Evolutionary conservation across 2,797 vertebrate genomes (phyloP).

Genomic region (Erpetoichthys calabaricus): DNA sequence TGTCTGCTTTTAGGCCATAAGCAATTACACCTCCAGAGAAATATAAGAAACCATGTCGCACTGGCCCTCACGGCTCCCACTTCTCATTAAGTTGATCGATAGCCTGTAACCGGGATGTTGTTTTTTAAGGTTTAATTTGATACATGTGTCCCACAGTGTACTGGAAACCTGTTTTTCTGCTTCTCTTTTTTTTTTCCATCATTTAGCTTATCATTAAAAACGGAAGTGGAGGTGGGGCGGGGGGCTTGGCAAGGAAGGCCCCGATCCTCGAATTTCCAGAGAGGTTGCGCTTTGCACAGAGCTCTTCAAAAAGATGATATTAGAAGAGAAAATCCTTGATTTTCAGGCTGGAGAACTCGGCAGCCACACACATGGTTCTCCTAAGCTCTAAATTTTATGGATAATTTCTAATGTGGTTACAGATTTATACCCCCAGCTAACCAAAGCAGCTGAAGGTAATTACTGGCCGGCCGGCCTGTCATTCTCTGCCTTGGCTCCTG

Average conservation of each 20-base stretch:
- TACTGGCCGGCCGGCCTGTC: constrained; percentile 23
- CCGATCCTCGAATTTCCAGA: no score
- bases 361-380: constrained; percentile 48
- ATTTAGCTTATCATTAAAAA: neutral
- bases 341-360: constrained; percentile 32
- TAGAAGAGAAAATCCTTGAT: constrained; percentile 23
- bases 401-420: constrained; percentile 56
- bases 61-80: constrained; percentile 26
- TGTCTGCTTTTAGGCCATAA: no score
- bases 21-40: no score
- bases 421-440: constrained; percentile 44
- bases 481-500: constrained; percentile 9
- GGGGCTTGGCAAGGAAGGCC: no score
- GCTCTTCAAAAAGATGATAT: neutral
- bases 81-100: constrained; percentile 36
- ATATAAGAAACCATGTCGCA: constrained; percentile 9
- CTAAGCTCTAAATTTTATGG: constrained; percentile 54
- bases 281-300: no score
- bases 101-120: constrained; percentile 15
- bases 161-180: neutral
- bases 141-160: neutral
- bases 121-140: constrained; percentile 11
- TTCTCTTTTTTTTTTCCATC: no score
- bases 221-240: no score
- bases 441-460: constrained; percentile 45